phyloP scores from a whole-genome alignment of 2,888 invertebrate species.

The Ichneumoninae sp. region DNA sequence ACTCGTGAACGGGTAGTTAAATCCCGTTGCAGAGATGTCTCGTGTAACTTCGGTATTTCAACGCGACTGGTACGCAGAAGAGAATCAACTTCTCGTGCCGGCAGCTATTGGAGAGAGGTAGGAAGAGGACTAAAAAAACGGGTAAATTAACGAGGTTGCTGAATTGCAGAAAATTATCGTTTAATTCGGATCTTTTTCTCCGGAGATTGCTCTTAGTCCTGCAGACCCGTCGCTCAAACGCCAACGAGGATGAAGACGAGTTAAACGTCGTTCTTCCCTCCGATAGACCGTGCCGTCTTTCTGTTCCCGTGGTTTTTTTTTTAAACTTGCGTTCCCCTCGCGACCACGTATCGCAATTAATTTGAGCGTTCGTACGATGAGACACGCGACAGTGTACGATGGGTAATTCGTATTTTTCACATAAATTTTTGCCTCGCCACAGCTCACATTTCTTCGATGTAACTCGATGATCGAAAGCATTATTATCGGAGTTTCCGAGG shows the following conservation, averaged over 20 bases:
- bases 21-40: conserved; percentile 45
- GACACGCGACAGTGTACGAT: background rate
- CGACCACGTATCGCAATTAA: conserved; percentile 18
- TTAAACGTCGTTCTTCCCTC: conserved; percentile 11
- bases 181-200: conserved; percentile 55
- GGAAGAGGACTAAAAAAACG: conserved; percentile 1
- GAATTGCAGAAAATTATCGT: conserved; percentile 66
- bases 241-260: conserved; percentile 15
- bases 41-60: conserved; percentile 51
- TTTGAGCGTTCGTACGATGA: background rate
- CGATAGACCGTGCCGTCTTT: background rate
- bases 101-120: conserved; percentile 13
- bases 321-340: conserved; percentile 11
- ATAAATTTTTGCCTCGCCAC: background rate
- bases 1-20: conserved; percentile 39
- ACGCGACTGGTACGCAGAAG: conserved; percentile 33
- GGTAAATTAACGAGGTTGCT: conserved; percentile 65
- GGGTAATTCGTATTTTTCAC: background rate
- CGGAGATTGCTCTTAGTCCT: background rate
- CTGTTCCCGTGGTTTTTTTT: background rate
- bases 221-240: conserved; percentile 36
- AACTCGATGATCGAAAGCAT: conserved; percentile 40
- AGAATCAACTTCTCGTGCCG: conserved; percentile 37
- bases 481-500: conserved; percentile 58
- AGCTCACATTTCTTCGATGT: conserved; percentile 1